Conservation (phyloP, 2,797 vertebrate genomes). For the Triplophysa yarkandensis region DNA sequence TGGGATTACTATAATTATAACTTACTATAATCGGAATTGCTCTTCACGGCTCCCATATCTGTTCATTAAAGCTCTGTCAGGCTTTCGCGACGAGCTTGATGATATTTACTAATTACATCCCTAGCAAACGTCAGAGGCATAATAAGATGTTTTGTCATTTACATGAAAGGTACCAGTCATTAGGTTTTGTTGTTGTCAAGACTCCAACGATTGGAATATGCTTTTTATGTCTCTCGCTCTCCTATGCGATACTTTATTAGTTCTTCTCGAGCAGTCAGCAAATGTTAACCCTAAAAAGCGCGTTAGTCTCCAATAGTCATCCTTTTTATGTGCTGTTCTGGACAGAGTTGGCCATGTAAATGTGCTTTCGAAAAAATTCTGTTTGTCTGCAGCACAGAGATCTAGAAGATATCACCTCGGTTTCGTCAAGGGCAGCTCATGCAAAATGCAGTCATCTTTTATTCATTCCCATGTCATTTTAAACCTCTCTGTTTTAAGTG, state of each 20-base stretch:
- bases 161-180: neutral
- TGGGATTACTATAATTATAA: slow-evolving; percentile 24
- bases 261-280: slow-evolving; percentile 34
- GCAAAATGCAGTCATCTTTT: neutral
- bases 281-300: slow-evolving; percentile 17
- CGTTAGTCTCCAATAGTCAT: slow-evolving; percentile 13
- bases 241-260: slow-evolving; percentile 13
- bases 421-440: slow-evolving; percentile 14
- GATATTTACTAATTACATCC: slow-evolving; percentile 25
- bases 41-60: slow-evolving; percentile 10
- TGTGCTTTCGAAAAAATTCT: neutral
- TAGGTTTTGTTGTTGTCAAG: neutral
- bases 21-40: slow-evolving; percentile 22
- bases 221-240: neutral
- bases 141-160: slow-evolving; percentile 17
- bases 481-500: neutral
- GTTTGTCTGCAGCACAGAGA: neutral
- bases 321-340: slow-evolving; percentile 3
- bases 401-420: neutral
- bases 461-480: neutral
- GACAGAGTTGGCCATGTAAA: slow-evolving; percentile 2
- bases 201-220: no score
- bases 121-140: slow-evolving; percentile 4
- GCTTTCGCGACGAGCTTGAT: slow-evolving; percentile 14
- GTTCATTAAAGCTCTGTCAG: slow-evolving; percentile 25